Base-by-base conservation (phyloP, 2,888 invertebrate genomes). In the Yponomeuta malinellus region DNA sequence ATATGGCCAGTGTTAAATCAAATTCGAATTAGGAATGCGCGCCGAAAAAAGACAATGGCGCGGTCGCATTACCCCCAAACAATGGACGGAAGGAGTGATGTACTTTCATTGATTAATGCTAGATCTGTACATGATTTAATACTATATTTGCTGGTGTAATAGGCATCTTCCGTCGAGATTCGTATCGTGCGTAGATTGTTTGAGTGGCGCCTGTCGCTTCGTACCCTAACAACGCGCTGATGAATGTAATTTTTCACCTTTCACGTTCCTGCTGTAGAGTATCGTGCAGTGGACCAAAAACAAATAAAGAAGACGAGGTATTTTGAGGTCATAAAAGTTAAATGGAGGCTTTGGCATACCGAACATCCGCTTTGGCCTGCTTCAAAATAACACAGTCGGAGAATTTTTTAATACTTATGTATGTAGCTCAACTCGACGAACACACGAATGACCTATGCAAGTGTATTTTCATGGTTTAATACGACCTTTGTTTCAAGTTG, bases 61-160 rank as follows among this genome's bases (percentile, higher is more conserved):
- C 73, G 76, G 72, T 78, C 76, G 73, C 78, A 74, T 77, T 77
- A 76, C 73, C 76, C 75, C 74, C 75, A 77, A 81, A 88, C 89
- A 89, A 89, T 86, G 84, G 81, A 79, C 87, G 88, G 88, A 89
- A 87, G 83, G 63, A 82, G 80, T 76, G 75, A 74, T 77, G 80
- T 80, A 82, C 82, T 84, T 83, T 83, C 80, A 83, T 84, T 84
- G 85, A 88, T 86, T 83, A 83, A 85, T 84, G 83, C 79, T 79
- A 79, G 78, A 82, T 83, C 79, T 80, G 77, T 74, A 75, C 81
- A 80, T 79, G 83, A 80, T 82, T 78, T 78, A 78, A 78, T 75
- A 74, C 77, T 73, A 78, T 78, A 84, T 85, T 83, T 80, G 80
- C 82, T 74, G 77, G 76, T 75, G 79, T 85, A 85, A 85, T 83